A percentile compares a stretch with the other conserved stretches of the same genome.
Evolutionary conservation across 2,797 vertebrate species (phyloP).

Genomic region (Melanotaenia parkinsoni): DNA sequence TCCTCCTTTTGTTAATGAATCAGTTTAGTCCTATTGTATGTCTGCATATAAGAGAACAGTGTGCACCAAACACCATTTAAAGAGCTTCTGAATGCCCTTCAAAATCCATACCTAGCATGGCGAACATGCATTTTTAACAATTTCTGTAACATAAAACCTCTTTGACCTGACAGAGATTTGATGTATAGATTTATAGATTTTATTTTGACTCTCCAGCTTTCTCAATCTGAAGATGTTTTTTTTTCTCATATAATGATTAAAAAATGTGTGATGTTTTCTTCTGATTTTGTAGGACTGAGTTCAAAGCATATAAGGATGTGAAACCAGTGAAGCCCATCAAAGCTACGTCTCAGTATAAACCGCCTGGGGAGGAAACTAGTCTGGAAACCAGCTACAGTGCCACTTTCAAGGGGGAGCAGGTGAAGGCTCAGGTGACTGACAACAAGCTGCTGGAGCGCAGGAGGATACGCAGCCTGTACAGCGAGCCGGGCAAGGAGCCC

Average conservation of each 20-base stretch:
- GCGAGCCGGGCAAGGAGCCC: conserved; percentile 90
- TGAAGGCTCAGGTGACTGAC: conserved; percentile 84
- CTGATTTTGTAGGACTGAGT: conserved; percentile 88
- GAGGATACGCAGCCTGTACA: conserved; percentile 98
- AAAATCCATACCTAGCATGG: neutral
- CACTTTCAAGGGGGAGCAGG: conserved; percentile 94
- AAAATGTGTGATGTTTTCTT: neutral
- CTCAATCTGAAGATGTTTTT: neutral
- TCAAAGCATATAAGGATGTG: conserved; percentile 93
- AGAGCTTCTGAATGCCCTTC: neutral
- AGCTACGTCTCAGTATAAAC: conserved; percentile 90
- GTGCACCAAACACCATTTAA: neutral
- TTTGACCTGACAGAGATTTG: neutral
- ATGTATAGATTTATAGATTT: too few relatives aligned
- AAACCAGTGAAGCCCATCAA: conserved; percentile 92
- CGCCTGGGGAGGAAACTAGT: conserved; percentile 85
- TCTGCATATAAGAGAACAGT: neutral
- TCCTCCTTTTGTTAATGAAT: neutral
- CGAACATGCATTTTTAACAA: neutral
- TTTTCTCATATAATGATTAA: neutral
- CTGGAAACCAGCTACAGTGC: conserved; percentile 96
- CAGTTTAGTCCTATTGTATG: neutral
- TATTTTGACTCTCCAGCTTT: neutral
- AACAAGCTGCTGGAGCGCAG: conserved; percentile 92
- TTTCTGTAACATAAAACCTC: conserved; percentile 3